Percentiles rank a stretch among this genome's conserved stretches.
These are phyloP conservation scores for Sandelia bainsii DNA, from an alignment of 2,797 vertebrate genomes.

Conservation along the genomic window DNA sequence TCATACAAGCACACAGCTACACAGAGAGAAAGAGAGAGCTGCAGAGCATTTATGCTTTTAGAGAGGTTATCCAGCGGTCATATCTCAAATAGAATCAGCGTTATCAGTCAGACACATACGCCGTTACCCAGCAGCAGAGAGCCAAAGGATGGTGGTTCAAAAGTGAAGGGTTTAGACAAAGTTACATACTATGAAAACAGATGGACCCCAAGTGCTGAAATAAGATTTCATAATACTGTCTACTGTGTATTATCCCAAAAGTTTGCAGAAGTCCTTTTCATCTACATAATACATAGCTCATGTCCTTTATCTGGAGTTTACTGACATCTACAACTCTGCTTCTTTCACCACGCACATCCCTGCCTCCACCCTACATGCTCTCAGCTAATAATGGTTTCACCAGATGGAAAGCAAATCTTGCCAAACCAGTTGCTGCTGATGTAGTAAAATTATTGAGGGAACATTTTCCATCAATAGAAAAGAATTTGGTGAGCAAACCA, in stretches of 20 bases:
- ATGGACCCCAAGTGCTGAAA: slow-evolving; percentile 8
- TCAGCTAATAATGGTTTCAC: slow-evolving; percentile 41
- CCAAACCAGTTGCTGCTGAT: slow-evolving; percentile 59
- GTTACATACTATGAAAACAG: slow-evolving; percentile 16
- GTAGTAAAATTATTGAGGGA: slow-evolving; percentile 36
- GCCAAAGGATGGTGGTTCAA: not conserved
- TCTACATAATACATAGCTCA: not conserved
- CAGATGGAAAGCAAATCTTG: slow-evolving; percentile 54
- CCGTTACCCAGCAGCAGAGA: slow-evolving; percentile 22
- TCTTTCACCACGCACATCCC: slow-evolving; percentile 6
- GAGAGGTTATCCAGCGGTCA: slow-evolving; percentile 30
- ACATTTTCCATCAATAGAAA: slow-evolving; percentile 60
- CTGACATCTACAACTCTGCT: not conserved
- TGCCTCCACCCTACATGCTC: slow-evolving; percentile 10
- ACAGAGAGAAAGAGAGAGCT: not conserved
- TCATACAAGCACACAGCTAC: not conserved
- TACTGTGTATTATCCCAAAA: too few relatives aligned
- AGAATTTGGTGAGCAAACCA: slow-evolving; percentile 50
- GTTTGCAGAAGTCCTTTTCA: not conserved
- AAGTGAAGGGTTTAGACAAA: not conserved
- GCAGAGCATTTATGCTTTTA: not conserved
- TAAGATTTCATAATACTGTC: too few relatives aligned
- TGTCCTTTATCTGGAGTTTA: not conserved
- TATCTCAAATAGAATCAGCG: slow-evolving; percentile 22
- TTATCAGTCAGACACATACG: slow-evolving; percentile 5